A percentile compares a stretch with the other conserved stretches of the same genome.
Evolutionary conservation across 1,140 invertebrate species (phyloP).

Genomic region (Elymnias hypermnestra): DNA sequence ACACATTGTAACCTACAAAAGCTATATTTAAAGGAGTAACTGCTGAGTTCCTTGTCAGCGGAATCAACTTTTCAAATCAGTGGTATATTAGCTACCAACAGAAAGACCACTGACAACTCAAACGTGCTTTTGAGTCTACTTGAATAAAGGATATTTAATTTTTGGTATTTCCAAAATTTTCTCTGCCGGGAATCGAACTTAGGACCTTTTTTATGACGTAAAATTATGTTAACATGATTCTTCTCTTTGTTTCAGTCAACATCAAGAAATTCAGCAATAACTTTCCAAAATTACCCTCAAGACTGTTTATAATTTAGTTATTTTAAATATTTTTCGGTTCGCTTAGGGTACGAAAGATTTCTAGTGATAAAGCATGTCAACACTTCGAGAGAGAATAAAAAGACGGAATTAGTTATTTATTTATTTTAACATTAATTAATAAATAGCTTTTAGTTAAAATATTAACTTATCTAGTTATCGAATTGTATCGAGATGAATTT

Average conservation of each 20-base stretch:
- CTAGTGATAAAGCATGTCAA: constrained; percentile 54
- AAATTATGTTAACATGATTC: no score
- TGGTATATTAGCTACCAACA: no score
- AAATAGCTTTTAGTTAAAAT: constrained; percentile 40
- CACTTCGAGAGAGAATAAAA: constrained; percentile 66
- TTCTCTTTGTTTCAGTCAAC: constrained; percentile 65
- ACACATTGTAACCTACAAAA: no score
- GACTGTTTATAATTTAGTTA: constrained; percentile 65
- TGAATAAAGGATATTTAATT: no score
- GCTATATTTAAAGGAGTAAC: no score
- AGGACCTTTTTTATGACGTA: no score
- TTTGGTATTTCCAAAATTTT: no score
- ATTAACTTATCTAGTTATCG: constrained; percentile 1
- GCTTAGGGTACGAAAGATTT: constrained; percentile 38
- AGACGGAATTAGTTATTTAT: constrained; percentile 71
- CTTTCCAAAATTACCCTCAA: constrained; percentile 69
- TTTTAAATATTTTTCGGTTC: constrained; percentile 41
- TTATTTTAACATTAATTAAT: constrained; percentile 60
- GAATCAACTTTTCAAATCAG: no score
- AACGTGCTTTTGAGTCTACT: no score
- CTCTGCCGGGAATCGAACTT: no score
- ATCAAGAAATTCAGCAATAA: constrained; percentile 56
- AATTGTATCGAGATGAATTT: constrained; percentile 28
- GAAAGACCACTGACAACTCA: no score
- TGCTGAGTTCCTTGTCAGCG: no score